Percentiles rank a stretch among this genome's conserved stretches.
Conservation (phyloP, 1,140 invertebrate genomes). For the Lucilia cuprina region DNA sequence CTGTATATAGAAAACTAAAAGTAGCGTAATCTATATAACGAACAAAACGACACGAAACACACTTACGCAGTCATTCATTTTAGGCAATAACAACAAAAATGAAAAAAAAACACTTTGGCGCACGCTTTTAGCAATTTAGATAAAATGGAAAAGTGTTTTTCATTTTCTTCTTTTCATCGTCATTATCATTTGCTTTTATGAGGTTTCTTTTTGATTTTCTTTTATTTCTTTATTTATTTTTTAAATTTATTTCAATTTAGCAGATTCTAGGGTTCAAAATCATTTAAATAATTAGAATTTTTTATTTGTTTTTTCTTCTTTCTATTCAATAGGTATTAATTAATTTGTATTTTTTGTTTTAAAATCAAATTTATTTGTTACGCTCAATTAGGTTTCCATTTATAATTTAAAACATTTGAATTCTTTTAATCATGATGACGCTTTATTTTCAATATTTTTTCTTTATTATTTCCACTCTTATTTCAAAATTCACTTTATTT, state of each 20-base stretch:
- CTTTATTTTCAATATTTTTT: slow-evolving; percentile 14
- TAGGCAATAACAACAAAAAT: not conserved
- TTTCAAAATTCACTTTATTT: not conserved
- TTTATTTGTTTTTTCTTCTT: not conserved
- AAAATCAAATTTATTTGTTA: not conserved
- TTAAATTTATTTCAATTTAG: not conserved
- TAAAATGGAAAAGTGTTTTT: slow-evolving; percentile 8
- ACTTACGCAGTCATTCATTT: slow-evolving; percentile 27
- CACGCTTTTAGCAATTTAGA: slow-evolving; percentile 31
- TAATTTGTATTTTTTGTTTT: not conserved
- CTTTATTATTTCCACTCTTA: slow-evolving; percentile 10
- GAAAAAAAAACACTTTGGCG: not conserved
- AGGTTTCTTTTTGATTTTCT: not conserved
- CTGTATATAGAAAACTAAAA: not conserved
- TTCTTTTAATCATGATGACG: not conserved
- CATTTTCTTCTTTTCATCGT: not conserved
- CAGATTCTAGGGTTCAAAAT: not conserved
- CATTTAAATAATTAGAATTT: not conserved
- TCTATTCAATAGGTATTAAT: not conserved
- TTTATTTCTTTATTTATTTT: not conserved
- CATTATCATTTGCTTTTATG: not conserved
- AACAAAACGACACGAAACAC: slow-evolving; percentile 20
- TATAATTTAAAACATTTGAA: not conserved
- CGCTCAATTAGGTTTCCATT: not conserved
- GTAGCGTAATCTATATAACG: not conserved